Evolutionary conservation across 1,140 invertebrate genomes (phyloP).

Genomic region (Drusus annulatus): DNA sequence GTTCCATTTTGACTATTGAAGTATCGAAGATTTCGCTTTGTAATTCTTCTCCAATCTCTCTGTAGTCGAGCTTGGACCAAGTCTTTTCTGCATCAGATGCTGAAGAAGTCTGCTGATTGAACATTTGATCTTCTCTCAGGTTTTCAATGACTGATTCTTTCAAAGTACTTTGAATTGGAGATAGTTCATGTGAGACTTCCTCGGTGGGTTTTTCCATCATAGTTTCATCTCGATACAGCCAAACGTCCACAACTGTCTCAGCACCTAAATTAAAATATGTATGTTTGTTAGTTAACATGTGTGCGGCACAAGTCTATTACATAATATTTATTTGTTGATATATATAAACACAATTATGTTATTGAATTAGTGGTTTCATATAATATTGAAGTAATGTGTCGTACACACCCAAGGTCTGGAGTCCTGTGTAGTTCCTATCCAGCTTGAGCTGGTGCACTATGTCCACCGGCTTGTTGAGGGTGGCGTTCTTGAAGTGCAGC

Average conservation of each 20-base stretch:
- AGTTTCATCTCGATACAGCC: conserved; percentile 73
- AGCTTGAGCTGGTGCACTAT: conserved; percentile 87
- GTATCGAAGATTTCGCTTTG: conserved; percentile 11
- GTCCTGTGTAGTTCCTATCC: conserved; percentile 87
- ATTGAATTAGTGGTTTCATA: background rate
- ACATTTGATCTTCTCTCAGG: too few relatives aligned
- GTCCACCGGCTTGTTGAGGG: conserved; percentile 84
- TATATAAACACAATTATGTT: too few relatives aligned
- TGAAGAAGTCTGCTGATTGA: background rate
- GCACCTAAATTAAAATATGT: conserved; percentile 72
- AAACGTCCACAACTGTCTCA: conserved; percentile 83
- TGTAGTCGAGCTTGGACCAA: background rate
- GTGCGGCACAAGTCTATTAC: too few relatives aligned
- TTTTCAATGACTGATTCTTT: background rate
- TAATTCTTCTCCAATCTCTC: too few relatives aligned
- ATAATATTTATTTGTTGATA: too few relatives aligned
- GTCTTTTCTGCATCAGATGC: background rate
- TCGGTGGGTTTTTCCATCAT: conserved; percentile 61
- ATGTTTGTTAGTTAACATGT: too few relatives aligned
- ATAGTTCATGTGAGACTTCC: background rate
- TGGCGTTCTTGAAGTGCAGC: conserved; percentile 81
- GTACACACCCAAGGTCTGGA: conserved; percentile 82
- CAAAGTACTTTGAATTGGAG: background rate
- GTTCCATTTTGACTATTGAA: conserved; percentile 37
- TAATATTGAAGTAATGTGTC: background rate